Conservation (phyloP, 2,797 vertebrate genomes). For the Crax fasciolata region DNA sequence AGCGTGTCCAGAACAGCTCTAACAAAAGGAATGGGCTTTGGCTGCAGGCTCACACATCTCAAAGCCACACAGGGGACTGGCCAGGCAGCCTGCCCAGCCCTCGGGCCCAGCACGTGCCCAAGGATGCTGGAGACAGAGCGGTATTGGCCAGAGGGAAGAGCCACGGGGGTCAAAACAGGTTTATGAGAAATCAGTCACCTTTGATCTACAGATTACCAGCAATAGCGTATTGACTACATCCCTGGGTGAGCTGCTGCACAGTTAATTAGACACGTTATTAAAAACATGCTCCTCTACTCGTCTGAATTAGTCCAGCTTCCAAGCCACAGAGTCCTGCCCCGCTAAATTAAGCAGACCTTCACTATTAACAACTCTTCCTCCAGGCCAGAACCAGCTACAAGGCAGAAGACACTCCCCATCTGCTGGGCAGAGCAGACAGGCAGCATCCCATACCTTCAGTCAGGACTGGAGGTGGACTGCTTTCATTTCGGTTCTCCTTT, state of each 20-base stretch:
- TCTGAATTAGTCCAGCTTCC: slow-evolving; percentile 21
- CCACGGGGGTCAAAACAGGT: background rate
- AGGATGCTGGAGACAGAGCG: background rate
- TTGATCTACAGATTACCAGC: slow-evolving; percentile 27
- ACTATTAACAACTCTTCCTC: background rate
- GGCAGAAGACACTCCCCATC: background rate
- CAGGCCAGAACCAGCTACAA: background rate
- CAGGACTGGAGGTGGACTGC: background rate
- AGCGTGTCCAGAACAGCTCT: background rate
- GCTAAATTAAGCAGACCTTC: slow-evolving; percentile 52
- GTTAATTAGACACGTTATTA: slow-evolving; percentile 59
- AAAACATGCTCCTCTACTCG: slow-evolving; percentile 50
- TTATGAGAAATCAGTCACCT: slow-evolving; percentile 40
- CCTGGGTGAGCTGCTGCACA: slow-evolving; percentile 43
- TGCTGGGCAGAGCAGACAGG: background rate
- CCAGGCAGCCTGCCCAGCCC: background rate
- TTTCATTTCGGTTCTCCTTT: background rate
- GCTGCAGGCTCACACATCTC: accelerated
- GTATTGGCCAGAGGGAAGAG: background rate
- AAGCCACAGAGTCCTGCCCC: slow-evolving; percentile 49
- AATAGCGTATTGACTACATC: background rate
- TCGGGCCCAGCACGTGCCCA: background rate
- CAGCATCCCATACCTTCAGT: background rate
- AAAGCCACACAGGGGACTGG: background rate
- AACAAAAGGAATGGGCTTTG: accelerated